Base-by-base conservation (phyloP, 1,140 invertebrate species). In the Chrysomallon squamiferum region DNA sequence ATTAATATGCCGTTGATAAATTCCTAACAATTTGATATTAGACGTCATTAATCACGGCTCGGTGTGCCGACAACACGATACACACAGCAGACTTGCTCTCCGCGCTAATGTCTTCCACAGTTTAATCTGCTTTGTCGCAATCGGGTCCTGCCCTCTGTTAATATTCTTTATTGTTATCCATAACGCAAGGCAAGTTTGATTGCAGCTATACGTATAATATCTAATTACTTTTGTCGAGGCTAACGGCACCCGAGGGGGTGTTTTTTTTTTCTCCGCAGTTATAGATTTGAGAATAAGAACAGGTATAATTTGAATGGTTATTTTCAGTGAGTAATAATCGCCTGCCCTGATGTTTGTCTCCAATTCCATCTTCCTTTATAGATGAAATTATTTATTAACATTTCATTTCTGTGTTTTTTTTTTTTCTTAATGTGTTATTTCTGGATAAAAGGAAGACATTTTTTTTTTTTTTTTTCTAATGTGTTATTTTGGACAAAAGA, bases 21-120 rank as follows among this genome's bases (percentile, higher is more conserved):
- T 54, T 54, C 25, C 29, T 30, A 54, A 54, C 50, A 54, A 54
- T 54, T 22, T 27, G n/a, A 54, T 54, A 54, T 54, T 54, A 54
- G 50, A 54, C 29, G 50, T 54, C 50, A 54, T 54, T 54, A 54
- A 54, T 54, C 50, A 54, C 25, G 50, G n/a, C 13, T 27, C 22
- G 25, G 50, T 15, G 50, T 54, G 50, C 25, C 25, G 29, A 13
- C 25, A 54, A 54, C 25, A 54, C 25, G 22, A 54, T n/a, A 54
- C 50, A 54, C 29, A 15, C 29, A 20, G 50, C 25, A 18, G n/a
- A 15, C 50, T 18, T 27, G 5, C 29, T 11, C 3, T 22, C n/a
- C 29, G 13, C 29, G 29, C 29, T 54, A 54, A 30, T 54, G 22
- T 13, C 50, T 47, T 54, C 50, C 29, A 54, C 25, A 27, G 22